A percentile compares a stretch with the other conserved stretches of the same genome.
These are phyloP conservation scores for Thereuonema tuberculata DNA, from an alignment of 1,140 invertebrate genomes.

Conservation along the genomic window DNA sequence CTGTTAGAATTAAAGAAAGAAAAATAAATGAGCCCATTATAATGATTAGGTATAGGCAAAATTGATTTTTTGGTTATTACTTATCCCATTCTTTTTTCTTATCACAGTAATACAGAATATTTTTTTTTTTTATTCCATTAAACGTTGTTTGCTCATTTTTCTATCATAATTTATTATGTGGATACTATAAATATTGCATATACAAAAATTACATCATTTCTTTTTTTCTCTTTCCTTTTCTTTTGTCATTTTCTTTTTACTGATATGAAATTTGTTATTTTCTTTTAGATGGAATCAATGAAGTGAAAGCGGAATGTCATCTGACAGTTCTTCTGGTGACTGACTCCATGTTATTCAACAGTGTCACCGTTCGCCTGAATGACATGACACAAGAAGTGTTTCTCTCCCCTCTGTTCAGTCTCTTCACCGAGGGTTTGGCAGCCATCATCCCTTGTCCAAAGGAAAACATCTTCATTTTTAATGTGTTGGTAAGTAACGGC, in stretches of 20 bases:
- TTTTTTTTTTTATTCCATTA: too few species aligned
- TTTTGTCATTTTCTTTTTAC: slow-evolving; percentile 4
- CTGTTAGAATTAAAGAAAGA: too few species aligned
- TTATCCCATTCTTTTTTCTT: too few species aligned
- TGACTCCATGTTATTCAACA: slow-evolving; percentile 87
- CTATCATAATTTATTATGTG: too few species aligned
- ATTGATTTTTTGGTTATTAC: too few species aligned
- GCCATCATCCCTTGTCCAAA: slow-evolving; percentile 81
- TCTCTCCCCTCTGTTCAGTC: slow-evolving; percentile 72
- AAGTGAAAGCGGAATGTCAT: slow-evolving; percentile 38
- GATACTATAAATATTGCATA: too few species aligned
- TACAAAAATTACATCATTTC: too few species aligned
- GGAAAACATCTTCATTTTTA: slow-evolving; percentile 87
- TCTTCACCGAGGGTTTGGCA: slow-evolving; percentile 81
- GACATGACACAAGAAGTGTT: slow-evolving; percentile 90
- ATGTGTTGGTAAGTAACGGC: slow-evolving; percentile 60
- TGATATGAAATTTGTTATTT: slow-evolving; percentile 11
- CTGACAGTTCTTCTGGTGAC: slow-evolving; percentile 79
- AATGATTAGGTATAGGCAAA: too few species aligned
- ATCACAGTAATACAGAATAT: too few species aligned
- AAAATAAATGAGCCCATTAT: too few species aligned
- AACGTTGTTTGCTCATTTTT: too few species aligned
- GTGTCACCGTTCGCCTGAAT: slow-evolving; percentile 80
- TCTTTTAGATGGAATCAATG: slow-evolving; percentile 39
- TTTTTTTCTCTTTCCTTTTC: too few species aligned